Base-by-base conservation (phyloP, 1,140 invertebrate genomes). In the Neodiprion lecontei region DNA sequence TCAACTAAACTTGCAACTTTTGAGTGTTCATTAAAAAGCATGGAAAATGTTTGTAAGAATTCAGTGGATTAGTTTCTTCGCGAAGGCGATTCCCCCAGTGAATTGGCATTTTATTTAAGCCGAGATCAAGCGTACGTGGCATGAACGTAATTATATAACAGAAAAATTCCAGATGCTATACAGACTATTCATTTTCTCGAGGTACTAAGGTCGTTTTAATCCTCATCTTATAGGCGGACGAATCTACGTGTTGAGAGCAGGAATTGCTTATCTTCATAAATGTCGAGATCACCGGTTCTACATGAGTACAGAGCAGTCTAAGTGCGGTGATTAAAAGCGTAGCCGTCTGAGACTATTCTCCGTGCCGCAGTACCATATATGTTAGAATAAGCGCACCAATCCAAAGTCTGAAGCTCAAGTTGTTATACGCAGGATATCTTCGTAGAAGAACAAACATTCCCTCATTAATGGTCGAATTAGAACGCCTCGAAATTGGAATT, bases 181-280 rank as follows among this genome's bases (percentile, higher is more conserved):
- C 28, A 40, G 53, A 61, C 9, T 61, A 17, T 61, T 61, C 53
- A 61, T 61, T 61, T 61, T 61, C 53, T 17, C n/a, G 8, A 12
- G 28, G 9, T 14, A 17, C 53, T 12, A 61, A 61, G 4, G 9
- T 12, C 53, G 53, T 61, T 61, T 61, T 61, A 61, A 61, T 61
- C 53, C 11, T 12, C 53, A 61, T 61, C 53, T 61, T 61, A 61
- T 5, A 5, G n/a, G 53, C 4, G 11, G 8, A 61, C 9, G 53
- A 61, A 61, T 61, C 9, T 61, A 61, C 53, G 53, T 9, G 53
- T 17, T 17, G 4, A 61, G 53, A 61, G n/a, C 53, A 17, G 53
- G 11, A 61, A 61, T 61, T 61, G 53, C 53, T 61, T 61, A 61
- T 61, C 53, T 61, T 61, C n/a, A 61, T 17, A 14, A 61, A 61